Evolutionary conservation across 2,113 vertebrate genomes (phyloP).

Genomic region (Nibea albiflora): DNA sequence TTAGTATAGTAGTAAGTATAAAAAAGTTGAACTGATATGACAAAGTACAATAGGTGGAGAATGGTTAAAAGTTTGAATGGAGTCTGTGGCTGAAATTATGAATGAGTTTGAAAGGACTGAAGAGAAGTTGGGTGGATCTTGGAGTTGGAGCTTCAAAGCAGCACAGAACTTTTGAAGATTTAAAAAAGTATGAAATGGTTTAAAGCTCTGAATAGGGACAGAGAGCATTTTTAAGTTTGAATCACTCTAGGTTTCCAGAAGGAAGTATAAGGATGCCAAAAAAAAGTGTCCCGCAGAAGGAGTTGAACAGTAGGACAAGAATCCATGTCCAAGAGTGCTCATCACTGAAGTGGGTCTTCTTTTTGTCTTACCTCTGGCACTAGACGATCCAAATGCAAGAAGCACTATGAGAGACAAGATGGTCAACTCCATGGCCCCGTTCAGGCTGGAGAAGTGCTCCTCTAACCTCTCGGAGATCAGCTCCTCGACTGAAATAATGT

Average conservation of each 20-base stretch:
- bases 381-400: slow-evolving; percentile 23
- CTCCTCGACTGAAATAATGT: background rate
- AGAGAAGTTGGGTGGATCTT: background rate
- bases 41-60: background rate
- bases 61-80: background rate
- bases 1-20: too few species aligned
- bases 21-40: background rate
- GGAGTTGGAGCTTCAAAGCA: background rate
- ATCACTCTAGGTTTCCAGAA: background rate
- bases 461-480: background rate
- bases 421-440: slow-evolving; percentile 47
- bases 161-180: background rate
- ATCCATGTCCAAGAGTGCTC: background rate
- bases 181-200: background rate
- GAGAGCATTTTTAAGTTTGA: background rate
- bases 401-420: slow-evolving; percentile 42
- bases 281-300: too few species aligned
- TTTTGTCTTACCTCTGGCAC: slow-evolving; percentile 61
- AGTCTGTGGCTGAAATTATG: background rate
- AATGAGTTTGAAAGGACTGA: background rate
- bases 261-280: background rate
- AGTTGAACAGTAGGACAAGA: background rate
- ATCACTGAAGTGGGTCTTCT: background rate
- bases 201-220: background rate
- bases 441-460: background rate